Base-by-base conservation (phyloP, 1,140 invertebrate species). In the Tetranychus urticae region DNA sequence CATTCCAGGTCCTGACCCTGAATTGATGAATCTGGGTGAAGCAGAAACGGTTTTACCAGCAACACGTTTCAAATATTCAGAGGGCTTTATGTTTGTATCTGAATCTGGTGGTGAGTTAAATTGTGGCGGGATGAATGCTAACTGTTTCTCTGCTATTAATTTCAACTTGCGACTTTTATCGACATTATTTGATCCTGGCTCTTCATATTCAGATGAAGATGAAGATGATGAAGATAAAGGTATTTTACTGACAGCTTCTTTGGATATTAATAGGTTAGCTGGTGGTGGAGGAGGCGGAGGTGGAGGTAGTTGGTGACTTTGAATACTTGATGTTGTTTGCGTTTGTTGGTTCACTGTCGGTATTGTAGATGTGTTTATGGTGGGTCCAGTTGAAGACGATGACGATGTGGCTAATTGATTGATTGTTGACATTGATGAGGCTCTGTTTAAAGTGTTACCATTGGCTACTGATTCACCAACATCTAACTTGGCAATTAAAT, bases 11-110 rank as follows among this genome's bases (percentile, higher is more conserved):
- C 39, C 50, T 13, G 34, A 33, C 45, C 6, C 56, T 56, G 46
- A 47, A 59, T 42, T 59, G 59, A 8, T 5, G 13, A 13, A 60
- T 45, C 39, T 42, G 2, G 50, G 47, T 23, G 54, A 36, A 31
- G 56, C 61, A 23, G 56, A 54, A 37, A 37, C 23, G 42, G 45
- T 55, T 37, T 62, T 63, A 42, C 63, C 80, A 70, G 79, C 78
- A 70, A 88, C 84, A 69, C 83, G 86, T 67, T 81, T 81, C 62
- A 91, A 75, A 72, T 91, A 91, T 71, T 91, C 87, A 45, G 85
- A 88, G 48, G 88, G 88, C 70, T 90, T 90, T 68, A 92, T 88
- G 52, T 90, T 78, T 70, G 87, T 82, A 57, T 83, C 80, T 67
- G 81, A 77, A 52, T 68, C 65, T 63, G 77, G 66, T 57, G 76